These are phyloP conservation scores for Parus major DNA, from an alignment of 2,113 vertebrate species.

Conservation along the genomic window DNA sequence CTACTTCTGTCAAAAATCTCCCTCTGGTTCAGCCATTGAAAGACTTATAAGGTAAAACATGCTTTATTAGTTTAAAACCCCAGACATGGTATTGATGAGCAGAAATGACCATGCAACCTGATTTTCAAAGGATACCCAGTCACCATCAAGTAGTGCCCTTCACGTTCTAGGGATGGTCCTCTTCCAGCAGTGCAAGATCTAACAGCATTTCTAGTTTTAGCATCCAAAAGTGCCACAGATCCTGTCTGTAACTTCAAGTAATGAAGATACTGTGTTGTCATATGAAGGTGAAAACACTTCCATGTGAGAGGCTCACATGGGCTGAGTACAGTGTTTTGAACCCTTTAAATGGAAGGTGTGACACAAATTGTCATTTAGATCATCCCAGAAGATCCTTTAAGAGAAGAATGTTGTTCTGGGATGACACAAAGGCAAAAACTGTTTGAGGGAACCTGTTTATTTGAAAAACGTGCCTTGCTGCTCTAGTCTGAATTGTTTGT, in stretches of 20 bases:
- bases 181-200: neutral
- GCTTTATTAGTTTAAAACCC: neutral
- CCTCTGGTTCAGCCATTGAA: neutral
- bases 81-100: neutral
- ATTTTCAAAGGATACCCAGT: neutral
- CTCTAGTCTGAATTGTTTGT: constrained; percentile 58
- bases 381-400: neutral
- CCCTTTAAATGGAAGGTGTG: neutral
- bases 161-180: neutral
- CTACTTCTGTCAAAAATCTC: neutral
- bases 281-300: neutral
- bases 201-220: neutral
- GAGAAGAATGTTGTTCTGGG: neutral
- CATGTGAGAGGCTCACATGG: neutral
- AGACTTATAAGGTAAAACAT: neutral
- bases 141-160: neutral
- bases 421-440: constrained; percentile 25
- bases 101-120: neutral
- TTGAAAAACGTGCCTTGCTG: constrained; percentile 57
- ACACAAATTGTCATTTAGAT: neutral
- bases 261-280: neutral
- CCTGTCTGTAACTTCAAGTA: neutral
- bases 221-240: neutral
- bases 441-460: constrained; percentile 61
- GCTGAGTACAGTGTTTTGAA: neutral